Evolutionary conservation across 1,140 invertebrate genomes (phyloP), one percentile per base, ranked within the genome.

Genomic region (Apocrypta bakeri): DNA sequence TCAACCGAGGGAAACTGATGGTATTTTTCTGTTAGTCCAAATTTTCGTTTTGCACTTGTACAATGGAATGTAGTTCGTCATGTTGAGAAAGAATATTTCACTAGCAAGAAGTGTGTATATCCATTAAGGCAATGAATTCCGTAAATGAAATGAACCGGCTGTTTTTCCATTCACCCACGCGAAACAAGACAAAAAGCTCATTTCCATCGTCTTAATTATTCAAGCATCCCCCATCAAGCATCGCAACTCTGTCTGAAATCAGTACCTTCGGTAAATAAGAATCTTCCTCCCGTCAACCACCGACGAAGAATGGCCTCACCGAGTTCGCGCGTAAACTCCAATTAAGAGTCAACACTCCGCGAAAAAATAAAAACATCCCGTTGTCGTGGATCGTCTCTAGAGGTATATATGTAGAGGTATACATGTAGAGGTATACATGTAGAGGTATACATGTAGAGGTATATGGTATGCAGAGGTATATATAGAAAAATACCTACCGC

Each of bases 251-350:
- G 2, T 48, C 14, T 17, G 21, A 48, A 48, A 48, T 48, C 42
- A 14, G 12, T 0, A 56, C 48, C 48, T 56, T n/a, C 48, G 3
- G 14, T 6, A 56, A 56, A 56, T 56, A 56, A n/a, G 48, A 56
- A 56, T 56, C 48, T 48, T 48, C 42, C 40, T 42, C 1, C 40
- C 14, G 9, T 42, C 11, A 1, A 12, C 14, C 40, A 12, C 40
- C 8, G 8, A 29, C 24, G 63, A 33, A 14, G 25, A 14, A 27
- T 29, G 66, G n/a, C 66, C 14, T 69, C 83, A n/a, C 85, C 56
- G 56, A 87, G 84, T 84, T 84, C 81, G 79, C 74, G 74, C 74
- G 56, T 64, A 76, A 76, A 33, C 17, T 63, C 56, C 25, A 76
- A 76, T 76, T 76, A 76, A 37, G 74, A 76, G 37, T 76, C 61